These are phyloP conservation scores for Puma concolor DNA, from an alignment of 2,113 vertebrate genomes.

Conservation along the genomic window DNA sequence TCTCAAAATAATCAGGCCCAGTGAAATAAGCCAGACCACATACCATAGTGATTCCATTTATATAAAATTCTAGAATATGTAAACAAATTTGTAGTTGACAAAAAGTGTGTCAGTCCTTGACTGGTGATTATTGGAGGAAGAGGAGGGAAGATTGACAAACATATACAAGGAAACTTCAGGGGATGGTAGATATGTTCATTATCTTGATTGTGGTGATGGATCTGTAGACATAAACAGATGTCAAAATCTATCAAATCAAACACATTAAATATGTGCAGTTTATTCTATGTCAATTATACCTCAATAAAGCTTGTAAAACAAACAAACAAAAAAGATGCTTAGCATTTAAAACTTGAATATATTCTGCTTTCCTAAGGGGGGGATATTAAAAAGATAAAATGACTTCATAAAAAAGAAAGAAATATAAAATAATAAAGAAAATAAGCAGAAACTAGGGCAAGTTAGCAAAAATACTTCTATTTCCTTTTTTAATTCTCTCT, in stretches of 20 bases:
- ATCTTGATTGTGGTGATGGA: not conserved
- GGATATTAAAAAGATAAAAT: not conserved
- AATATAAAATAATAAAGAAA: constrained; percentile 49
- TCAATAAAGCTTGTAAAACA: not conserved
- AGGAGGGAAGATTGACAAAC: not conserved
- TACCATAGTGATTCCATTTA: not conserved
- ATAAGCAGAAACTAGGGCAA: constrained; percentile 49
- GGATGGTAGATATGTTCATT: not conserved
- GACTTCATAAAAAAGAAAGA: not conserved
- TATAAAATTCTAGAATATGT: not conserved
- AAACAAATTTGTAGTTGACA: constrained; percentile 1
- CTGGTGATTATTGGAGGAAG: not conserved
- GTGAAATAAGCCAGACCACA: not conserved
- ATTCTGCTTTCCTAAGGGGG: not conserved
- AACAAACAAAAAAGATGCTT: not conserved
- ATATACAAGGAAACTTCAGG: not conserved
- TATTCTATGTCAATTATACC: not conserved
- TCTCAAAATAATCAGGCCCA: not conserved
- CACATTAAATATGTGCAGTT: not conserved
- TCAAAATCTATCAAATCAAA: not conserved
- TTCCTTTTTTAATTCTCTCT: constrained; percentile 60
- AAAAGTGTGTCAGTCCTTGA: not conserved
- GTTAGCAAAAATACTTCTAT: not conserved
- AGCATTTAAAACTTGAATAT: not conserved
- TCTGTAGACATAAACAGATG: not conserved